Evolutionary conservation across 2,113 vertebrate genomes (phyloP).

Genomic region (Chionis minor): DNA sequence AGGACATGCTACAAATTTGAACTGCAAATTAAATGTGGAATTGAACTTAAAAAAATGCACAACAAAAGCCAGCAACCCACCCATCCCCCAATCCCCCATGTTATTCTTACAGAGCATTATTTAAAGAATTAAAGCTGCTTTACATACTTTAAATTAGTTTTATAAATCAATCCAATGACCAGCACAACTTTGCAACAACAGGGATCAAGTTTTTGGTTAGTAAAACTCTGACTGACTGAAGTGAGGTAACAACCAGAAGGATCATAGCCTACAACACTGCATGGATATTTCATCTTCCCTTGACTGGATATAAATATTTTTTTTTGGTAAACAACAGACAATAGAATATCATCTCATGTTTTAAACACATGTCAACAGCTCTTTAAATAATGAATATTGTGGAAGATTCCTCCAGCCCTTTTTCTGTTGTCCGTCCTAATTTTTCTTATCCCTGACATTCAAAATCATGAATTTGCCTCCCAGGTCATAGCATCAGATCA

Average conservation of each 20-base stretch:
- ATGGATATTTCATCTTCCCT: not conserved
- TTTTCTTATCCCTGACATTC: not conserved
- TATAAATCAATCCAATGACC: not conserved
- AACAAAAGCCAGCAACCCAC: not conserved
- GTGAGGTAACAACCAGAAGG: not conserved
- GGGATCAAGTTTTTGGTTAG: not conserved
- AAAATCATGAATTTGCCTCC: not conserved
- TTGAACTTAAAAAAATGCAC: not conserved
- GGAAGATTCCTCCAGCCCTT: not conserved
- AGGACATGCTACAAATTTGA: not conserved
- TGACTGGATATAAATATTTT: not conserved
- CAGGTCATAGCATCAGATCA: not conserved
- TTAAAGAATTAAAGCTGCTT: not conserved
- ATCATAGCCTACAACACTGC: not conserved
- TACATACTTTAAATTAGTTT: not conserved
- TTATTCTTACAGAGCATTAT: not conserved
- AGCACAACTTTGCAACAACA: not conserved
- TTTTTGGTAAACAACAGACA: not conserved
- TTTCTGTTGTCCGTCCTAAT: not conserved
- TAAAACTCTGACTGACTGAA: not conserved
- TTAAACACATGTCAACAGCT: not conserved
- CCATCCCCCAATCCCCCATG: accelerated
- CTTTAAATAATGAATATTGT: not conserved
- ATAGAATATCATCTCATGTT: not conserved
- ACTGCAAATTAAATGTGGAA: not conserved